Evolutionary conservation across 2,888 invertebrate species (phyloP).

Genomic region (Noctua comes): DNA sequence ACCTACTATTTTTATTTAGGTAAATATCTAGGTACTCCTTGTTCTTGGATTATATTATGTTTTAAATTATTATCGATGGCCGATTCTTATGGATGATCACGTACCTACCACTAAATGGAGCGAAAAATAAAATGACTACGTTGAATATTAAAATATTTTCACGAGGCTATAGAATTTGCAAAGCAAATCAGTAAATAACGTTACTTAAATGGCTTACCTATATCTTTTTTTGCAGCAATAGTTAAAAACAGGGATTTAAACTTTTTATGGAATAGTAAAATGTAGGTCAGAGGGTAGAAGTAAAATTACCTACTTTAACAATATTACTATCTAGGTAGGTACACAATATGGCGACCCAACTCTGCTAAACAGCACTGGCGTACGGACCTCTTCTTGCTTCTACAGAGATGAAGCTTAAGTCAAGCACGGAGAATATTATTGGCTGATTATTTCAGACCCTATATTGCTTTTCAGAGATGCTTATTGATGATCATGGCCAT

Average conservation of each 20-base stretch:
- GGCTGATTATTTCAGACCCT: background rate
- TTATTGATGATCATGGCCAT: background rate
- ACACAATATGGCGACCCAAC: background rate
- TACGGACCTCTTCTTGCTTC: background rate
- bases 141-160: conserved; percentile 42
- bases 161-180: conserved; percentile 14
- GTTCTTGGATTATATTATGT: background rate
- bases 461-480: background rate
- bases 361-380: background rate
- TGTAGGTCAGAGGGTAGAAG: background rate
- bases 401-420: background rate
- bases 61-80: conserved; percentile 6
- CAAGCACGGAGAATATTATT: background rate
- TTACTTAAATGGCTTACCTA: background rate
- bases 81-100: conserved; percentile 33
- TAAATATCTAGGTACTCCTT: background rate
- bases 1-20: background rate
- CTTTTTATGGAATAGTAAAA: background rate
- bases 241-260: background rate
- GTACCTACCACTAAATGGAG: conserved; percentile 38
- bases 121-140: conserved; percentile 20
- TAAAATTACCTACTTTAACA: too few species aligned
- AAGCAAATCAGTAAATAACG: conserved; percentile 7
- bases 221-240: background rate
- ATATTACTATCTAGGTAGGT: too few species aligned